phyloP scores from a whole-genome alignment of 2,888 invertebrate species.

The Drosophila cognata region DNA sequence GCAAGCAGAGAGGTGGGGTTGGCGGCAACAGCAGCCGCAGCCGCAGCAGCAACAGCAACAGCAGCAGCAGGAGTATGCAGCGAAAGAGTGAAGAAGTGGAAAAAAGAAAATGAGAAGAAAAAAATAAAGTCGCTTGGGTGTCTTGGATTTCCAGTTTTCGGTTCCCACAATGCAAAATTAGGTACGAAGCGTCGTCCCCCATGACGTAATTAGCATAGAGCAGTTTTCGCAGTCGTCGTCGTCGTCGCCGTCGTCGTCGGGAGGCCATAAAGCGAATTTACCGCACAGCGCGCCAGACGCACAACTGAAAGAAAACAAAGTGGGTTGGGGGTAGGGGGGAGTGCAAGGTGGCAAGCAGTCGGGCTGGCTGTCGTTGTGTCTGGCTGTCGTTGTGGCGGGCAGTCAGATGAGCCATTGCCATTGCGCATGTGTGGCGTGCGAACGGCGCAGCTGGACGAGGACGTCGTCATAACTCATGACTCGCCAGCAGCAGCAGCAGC shows the following conservation, averaged over 20 bases:
- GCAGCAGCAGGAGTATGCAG: constrained; percentile 32
- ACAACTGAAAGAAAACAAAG: constrained; percentile 29
- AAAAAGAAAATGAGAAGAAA: constrained; percentile 17
- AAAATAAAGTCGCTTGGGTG: constrained; percentile 66
- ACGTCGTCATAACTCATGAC: constrained; percentile 55
- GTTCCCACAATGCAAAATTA: constrained; percentile 84
- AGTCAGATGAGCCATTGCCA: constrained; percentile 72
- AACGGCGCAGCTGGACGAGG: constrained; percentile 61
- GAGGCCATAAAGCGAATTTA: constrained; percentile 82
- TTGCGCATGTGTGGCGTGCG: constrained; percentile 73
- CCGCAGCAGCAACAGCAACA: not conserved
- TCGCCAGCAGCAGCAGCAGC: constrained; percentile 18
- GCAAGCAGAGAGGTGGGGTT: constrained; percentile 44
- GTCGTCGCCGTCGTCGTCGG: constrained; percentile 58
- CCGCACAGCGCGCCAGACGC: constrained; percentile 78
- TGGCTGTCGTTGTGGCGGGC: constrained; percentile 5
- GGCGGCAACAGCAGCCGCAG: not conserved
- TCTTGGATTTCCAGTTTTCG: constrained; percentile 84
- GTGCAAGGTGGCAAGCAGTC: constrained; percentile 24
- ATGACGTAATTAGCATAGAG: constrained; percentile 85
- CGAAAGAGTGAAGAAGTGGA: constrained; percentile 4
- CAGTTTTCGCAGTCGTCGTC: constrained; percentile 63
- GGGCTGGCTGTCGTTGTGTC: constrained; percentile 13
- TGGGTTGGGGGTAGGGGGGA: constrained; percentile 11
- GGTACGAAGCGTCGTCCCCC: constrained; percentile 83